Percentiles rank a stretch among this genome's conserved stretches.
Conservation (phyloP, 2,888 invertebrate genomes). For the Leuctra nigra region DNA sequence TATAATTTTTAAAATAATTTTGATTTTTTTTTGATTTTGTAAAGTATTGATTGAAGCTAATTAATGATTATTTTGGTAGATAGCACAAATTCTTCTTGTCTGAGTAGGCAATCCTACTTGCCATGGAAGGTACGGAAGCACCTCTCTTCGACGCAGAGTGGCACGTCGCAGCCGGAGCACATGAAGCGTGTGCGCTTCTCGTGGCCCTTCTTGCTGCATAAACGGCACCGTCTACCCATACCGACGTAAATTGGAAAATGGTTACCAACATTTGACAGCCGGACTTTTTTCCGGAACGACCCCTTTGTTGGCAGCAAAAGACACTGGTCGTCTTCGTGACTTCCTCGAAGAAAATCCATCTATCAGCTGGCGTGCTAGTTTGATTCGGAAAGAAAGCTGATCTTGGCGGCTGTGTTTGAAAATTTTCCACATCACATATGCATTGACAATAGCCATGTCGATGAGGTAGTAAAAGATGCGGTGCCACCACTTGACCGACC, state of each 20-base stretch:
- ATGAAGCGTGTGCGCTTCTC: constrained; percentile 12
- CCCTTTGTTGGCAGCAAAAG: constrained; percentile 4
- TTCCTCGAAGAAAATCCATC: constrained; percentile 2
- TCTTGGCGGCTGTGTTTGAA: background rate
- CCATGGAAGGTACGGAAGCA: too few relatives aligned
- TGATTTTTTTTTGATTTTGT: too few relatives aligned
- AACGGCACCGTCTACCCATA: constrained; percentile 8
- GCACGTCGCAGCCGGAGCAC: constrained; percentile 17
- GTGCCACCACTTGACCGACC: constrained; percentile 18
- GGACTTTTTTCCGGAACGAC: constrained; percentile 16
- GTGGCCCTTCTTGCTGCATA: constrained; percentile 5
- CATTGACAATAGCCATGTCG: constrained; percentile 16
- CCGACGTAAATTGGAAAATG: constrained; percentile 5
- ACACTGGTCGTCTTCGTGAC: background rate
- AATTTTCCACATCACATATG: constrained; percentile 10
- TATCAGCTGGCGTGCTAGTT: constrained; percentile 14
- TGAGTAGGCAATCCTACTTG: too few relatives aligned
- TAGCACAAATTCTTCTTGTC: too few relatives aligned
- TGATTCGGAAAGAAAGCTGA: constrained; percentile 17
- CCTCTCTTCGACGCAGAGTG: constrained; percentile 17
- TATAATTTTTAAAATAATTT: too few relatives aligned
- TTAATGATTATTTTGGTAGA: too few relatives aligned
- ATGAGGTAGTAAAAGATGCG: constrained; percentile 15
- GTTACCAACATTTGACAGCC: constrained; percentile 12
- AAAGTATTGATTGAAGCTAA: too few relatives aligned